Conservation (phyloP, 2,113 vertebrate genomes). For the Archilochus colubris region DNA sequence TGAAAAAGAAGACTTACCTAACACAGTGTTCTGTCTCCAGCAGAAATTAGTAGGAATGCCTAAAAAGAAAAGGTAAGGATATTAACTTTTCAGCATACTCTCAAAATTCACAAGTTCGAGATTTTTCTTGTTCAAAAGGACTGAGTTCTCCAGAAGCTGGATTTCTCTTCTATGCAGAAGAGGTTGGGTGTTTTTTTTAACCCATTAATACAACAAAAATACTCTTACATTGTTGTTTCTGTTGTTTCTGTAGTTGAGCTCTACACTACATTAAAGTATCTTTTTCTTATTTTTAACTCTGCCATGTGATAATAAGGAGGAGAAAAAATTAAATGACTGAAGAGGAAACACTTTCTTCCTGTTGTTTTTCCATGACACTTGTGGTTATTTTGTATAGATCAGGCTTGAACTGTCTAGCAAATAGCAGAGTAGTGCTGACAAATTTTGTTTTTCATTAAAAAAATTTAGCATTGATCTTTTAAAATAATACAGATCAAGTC, state of each 20-base stretch:
- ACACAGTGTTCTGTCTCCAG: background rate
- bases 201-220: background rate
- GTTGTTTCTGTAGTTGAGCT: background rate
- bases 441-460: background rate
- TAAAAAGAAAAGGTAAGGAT: background rate
- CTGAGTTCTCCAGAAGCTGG: background rate
- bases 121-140: background rate
- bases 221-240: background rate
- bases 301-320: background rate
- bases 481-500: background rate
- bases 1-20: slow-evolving; percentile 22
- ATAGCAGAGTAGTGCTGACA: background rate
- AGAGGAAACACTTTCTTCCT: slow-evolving; percentile 18
- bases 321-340: background rate
- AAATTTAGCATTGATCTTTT: background rate
- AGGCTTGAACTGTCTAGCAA: background rate
- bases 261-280: background rate
- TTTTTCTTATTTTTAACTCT: background rate
- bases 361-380: background rate
- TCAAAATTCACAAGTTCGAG: background rate
- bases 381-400: background rate
- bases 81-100: background rate
- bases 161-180: background rate
- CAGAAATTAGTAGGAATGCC: background rate
- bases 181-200: background rate